Evolutionary conservation across 1,140 invertebrate genomes (phyloP).

Genomic region (Aphis gossypii): DNA sequence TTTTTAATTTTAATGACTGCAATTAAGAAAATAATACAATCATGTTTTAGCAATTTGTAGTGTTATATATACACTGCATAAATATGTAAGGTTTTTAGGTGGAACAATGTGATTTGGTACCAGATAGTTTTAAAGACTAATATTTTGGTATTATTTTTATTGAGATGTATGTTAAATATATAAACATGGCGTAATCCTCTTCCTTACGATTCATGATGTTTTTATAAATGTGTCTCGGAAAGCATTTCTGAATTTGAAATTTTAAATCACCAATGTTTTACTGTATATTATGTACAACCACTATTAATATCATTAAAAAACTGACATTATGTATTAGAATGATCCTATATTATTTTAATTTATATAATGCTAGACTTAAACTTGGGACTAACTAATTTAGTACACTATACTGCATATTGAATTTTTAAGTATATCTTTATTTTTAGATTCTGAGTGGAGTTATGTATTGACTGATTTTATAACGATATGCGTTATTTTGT

Average conservation of each 20-base stretch:
- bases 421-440: too few species aligned
- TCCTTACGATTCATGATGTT: not conserved
- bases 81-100: not conserved
- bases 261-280: not conserved
- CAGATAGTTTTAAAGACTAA: not conserved
- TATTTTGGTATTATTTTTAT: not conserved
- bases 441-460: too few species aligned
- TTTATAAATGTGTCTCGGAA: not conserved
- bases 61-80: not conserved
- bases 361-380: not conserved
- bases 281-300: too few species aligned
- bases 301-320: not conserved
- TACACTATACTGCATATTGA: too few species aligned
- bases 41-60: not conserved
- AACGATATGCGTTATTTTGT: too few species aligned
- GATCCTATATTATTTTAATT: not conserved
- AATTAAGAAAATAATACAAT: not conserved
- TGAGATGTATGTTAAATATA: not conserved
- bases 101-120: not conserved
- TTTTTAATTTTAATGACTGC: not conserved
- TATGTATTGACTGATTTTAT: too few species aligned
- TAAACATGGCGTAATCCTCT: not conserved
- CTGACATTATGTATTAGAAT: not conserved
- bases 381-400: too few species aligned
- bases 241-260: not conserved